These are phyloP conservation scores for Lagopus leucura DNA, from an alignment of 2,113 vertebrate species.

Conservation along the genomic window DNA sequence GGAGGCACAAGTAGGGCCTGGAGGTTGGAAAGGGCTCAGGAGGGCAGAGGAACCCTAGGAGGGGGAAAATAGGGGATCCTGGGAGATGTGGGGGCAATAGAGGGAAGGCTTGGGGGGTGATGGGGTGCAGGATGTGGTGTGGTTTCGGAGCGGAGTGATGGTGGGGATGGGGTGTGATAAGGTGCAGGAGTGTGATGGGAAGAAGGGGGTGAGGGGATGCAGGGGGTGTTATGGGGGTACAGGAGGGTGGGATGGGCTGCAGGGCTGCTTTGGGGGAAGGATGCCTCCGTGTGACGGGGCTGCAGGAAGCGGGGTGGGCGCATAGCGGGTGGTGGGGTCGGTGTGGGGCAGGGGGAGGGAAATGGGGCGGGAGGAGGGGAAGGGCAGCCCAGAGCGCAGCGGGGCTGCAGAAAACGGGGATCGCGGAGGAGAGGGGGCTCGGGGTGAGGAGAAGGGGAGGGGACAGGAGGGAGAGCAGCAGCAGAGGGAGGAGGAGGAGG, in stretches of 20 bases:
- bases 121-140: not conserved
- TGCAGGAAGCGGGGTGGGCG: not conserved
- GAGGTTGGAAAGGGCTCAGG: not conserved
- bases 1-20: not conserved
- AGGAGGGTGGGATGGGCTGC: too few species aligned
- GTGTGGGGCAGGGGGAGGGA: not conserved
- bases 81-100: not conserved
- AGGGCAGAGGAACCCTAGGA: not conserved
- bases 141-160: too few species aligned
- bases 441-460: not conserved
- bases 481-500: not conserved
- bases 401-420: not conserved
- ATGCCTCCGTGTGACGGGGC: too few species aligned
- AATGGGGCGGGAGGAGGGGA: not conserved
- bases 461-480: not conserved
- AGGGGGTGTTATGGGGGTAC: too few species aligned
- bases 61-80: too few species aligned
- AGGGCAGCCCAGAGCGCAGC: not conserved
- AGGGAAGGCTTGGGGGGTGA: rapidly evolving
- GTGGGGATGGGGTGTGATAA: too few species aligned
- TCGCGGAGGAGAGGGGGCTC: too few species aligned
- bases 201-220: too few species aligned
- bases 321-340: not conserved
- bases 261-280: too few species aligned
- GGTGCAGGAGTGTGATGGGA: too few species aligned